Evolutionary conservation across 2,797 vertebrate species (phyloP).

Genomic region (Falco columbarius): DNA sequence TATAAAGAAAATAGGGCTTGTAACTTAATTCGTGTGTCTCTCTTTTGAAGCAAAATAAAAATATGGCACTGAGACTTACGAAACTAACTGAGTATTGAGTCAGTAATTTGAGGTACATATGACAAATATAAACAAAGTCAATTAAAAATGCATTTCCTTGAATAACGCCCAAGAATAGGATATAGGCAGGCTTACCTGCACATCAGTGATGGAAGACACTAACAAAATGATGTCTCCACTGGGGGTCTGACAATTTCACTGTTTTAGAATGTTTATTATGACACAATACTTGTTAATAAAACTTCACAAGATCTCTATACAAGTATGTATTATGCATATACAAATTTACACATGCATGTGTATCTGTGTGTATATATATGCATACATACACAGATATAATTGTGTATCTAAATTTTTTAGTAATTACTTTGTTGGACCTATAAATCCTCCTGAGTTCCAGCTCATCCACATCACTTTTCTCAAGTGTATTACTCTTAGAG

Average conservation of each 20-base stretch:
- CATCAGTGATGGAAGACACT: neutral
- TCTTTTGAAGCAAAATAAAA: neutral
- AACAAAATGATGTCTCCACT: neutral
- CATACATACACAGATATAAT: neutral
- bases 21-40: neutral
- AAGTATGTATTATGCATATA: neutral
- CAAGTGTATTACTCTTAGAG: neutral
- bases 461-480: neutral
- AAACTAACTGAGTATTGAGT: neutral
- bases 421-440: neutral
- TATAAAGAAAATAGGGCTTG: neutral
- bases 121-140: neutral
- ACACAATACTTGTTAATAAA: neutral
- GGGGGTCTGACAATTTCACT: neutral
- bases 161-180: neutral
- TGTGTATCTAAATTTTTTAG: neutral
- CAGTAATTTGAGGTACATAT: neutral
- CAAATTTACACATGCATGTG: fast-evolving
- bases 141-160: neutral
- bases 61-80: neutral
- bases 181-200: neutral
- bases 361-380: neutral
- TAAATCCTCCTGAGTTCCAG: neutral
- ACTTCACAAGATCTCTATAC: neutral
- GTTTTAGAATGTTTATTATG: neutral